Evolutionary conservation across 2,113 vertebrate genomes (phyloP).

Genomic region (Perca schrenkii): DNA sequence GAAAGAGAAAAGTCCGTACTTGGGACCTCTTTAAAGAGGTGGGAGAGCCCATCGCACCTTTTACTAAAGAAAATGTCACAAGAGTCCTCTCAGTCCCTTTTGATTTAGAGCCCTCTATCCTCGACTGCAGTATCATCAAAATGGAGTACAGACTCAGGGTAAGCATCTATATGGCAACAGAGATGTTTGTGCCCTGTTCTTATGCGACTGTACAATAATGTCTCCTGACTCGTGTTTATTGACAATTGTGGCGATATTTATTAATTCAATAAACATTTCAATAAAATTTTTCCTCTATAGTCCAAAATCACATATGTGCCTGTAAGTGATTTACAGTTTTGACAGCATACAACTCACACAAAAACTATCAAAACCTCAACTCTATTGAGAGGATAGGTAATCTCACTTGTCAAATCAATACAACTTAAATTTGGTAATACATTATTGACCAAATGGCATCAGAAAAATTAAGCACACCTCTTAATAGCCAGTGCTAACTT

Average conservation of each 20-base stretch:
- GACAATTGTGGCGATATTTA: neutral
- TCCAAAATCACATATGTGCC: no score
- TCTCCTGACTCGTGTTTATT: neutral
- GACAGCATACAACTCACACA: no score
- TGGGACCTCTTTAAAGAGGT: conserved; percentile 74
- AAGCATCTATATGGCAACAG: conserved; percentile 3
- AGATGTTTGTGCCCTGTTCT: neutral
- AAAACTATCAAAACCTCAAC: no score
- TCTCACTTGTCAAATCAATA: neutral
- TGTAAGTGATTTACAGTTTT: no score
- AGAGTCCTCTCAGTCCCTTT: conserved; percentile 69
- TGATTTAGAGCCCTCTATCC: conserved; percentile 60
- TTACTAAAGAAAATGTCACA: conserved; percentile 31
- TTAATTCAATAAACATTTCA: neutral
- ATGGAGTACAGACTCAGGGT: conserved; percentile 82
- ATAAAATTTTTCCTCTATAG: neutral
- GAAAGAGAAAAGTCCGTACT: conserved; percentile 41
- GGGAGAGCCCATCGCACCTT: conserved; percentile 74
- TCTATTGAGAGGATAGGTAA: neutral
- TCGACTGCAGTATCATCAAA: conserved; percentile 75
- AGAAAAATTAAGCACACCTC: neutral
- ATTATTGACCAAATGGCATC: neutral
- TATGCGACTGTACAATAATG: neutral
- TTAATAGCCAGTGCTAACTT: neutral
- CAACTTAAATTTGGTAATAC: neutral